These are phyloP conservation scores for Dinocampus coccinellae DNA, from an alignment of 2,888 invertebrate genomes.

Conservation along the genomic window DNA sequence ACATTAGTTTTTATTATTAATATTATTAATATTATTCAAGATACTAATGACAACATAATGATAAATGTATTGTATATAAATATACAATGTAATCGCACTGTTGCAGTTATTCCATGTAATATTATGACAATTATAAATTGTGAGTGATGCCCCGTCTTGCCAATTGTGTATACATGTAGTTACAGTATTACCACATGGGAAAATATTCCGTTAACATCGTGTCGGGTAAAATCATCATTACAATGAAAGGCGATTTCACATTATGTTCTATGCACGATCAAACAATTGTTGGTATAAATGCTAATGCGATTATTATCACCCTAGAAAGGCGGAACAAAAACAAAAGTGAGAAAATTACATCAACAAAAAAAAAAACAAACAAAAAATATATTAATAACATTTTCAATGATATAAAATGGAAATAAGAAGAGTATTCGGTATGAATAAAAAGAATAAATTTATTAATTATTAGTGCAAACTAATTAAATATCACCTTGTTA, in stretches of 20 bases:
- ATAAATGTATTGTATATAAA: neutral
- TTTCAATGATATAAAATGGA: no score
- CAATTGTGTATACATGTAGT: constrained; percentile 2
- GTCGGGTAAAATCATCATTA: constrained; percentile 6
- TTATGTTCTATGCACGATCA: constrained; percentile 15
- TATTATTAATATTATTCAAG: neutral
- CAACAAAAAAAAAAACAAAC: no score
- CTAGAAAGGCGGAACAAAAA: neutral
- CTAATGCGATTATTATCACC: neutral
- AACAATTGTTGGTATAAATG: constrained; percentile 1
- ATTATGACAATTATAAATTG: neutral
- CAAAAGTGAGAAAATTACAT: neutral
- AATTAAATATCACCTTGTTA: constrained; percentile 47
- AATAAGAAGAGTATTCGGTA: no score
- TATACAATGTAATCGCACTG: neutral
- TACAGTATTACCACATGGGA: constrained; percentile 29
- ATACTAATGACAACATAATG: neutral
- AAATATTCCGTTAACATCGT: constrained; percentile 28
- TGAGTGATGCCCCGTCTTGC: neutral
- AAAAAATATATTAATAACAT: no score
- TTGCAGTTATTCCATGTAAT: constrained; percentile 8
- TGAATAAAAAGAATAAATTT: no score
- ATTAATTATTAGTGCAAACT: neutral
- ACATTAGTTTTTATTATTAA: no score
- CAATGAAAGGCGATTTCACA: constrained; percentile 15